phyloP scores from a whole-genome alignment of 2,888 invertebrate species.

The Lasioglossum malachurum region DNA sequence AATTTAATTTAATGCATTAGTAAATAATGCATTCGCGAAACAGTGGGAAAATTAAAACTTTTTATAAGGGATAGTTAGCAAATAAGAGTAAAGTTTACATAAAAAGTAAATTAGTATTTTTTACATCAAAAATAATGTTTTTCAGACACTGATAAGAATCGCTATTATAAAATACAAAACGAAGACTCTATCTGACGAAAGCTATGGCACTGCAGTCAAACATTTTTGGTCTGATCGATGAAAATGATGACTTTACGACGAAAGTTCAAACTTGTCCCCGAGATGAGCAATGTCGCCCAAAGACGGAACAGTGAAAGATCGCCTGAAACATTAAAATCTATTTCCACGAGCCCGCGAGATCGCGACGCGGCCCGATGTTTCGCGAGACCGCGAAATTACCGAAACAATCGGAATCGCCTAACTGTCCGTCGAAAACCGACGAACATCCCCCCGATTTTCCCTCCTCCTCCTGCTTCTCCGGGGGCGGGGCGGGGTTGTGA shows the following conservation, averaged over 20 bases:
- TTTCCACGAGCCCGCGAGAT: neutral
- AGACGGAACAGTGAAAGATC: neutral
- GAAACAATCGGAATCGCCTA: neutral
- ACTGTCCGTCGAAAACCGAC: conserved; percentile 7
- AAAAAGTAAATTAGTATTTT: too few relatives aligned
- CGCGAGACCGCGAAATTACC: conserved; percentile 2
- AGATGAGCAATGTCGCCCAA: neutral
- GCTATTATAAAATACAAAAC: neutral
- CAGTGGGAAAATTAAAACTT: too few relatives aligned
- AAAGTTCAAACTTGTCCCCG: neutral
- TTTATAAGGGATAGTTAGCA: too few relatives aligned
- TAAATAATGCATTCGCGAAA: too few relatives aligned
- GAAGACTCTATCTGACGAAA: neutral
- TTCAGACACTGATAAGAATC: neutral
- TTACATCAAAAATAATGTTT: too few relatives aligned
- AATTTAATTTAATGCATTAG: too few relatives aligned
- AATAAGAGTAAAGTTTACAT: too few relatives aligned
- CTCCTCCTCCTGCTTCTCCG: neutral
- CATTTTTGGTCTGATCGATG: too few relatives aligned
- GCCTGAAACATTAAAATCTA: neutral
- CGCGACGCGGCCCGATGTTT: conserved; percentile 1
- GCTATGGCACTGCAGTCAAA: neutral
- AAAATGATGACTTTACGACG: neutral
- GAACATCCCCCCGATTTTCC: neutral
- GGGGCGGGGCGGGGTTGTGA: neutral